Evolutionary conservation across 2,113 vertebrate species (phyloP).

Genomic region (Eptesicus fuscus): DNA sequence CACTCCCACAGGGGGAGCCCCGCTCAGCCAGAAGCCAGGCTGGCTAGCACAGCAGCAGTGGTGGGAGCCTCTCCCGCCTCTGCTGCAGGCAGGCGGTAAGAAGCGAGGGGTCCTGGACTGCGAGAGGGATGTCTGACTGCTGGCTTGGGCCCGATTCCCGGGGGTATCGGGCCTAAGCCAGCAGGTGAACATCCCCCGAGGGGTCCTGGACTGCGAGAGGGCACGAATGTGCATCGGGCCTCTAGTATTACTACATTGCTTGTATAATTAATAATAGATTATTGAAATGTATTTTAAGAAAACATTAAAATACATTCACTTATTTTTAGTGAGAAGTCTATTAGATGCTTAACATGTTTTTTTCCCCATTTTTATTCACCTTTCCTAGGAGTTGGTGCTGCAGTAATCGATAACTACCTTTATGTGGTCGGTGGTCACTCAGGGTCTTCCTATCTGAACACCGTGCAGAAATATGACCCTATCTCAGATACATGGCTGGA

Average conservation of each 20-base stretch:
- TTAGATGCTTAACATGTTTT: not conserved
- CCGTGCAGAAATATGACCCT: slow-evolving; percentile 96
- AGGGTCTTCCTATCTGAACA: slow-evolving; percentile 97
- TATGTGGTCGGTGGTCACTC: slow-evolving; percentile 98
- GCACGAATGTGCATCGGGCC: too few species aligned
- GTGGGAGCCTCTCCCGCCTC: too few species aligned
- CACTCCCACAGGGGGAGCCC: too few species aligned
- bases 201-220: too few species aligned
- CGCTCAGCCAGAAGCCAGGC: too few species aligned
- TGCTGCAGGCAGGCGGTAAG: too few species aligned
- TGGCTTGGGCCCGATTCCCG: too few species aligned
- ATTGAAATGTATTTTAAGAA: slow-evolving; percentile 33
- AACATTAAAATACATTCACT: not conserved
- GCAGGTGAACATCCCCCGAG: too few species aligned
- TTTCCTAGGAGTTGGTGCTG: slow-evolving; percentile 92
- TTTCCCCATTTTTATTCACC: not conserved
- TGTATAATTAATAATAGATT: slow-evolving; percentile 1
- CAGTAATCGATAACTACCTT: slow-evolving; percentile 95
- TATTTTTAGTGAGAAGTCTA: not conserved
- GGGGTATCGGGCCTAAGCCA: too few species aligned
- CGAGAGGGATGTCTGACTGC: too few species aligned
- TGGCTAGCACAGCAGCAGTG: too few species aligned
- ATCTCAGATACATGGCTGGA: slow-evolving; percentile 96
- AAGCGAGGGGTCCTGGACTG: too few species aligned
- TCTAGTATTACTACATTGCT: not conserved